Base-by-base conservation (phyloP, 2,888 invertebrate genomes). In the Caenorhabditis drosophilae region DNA sequence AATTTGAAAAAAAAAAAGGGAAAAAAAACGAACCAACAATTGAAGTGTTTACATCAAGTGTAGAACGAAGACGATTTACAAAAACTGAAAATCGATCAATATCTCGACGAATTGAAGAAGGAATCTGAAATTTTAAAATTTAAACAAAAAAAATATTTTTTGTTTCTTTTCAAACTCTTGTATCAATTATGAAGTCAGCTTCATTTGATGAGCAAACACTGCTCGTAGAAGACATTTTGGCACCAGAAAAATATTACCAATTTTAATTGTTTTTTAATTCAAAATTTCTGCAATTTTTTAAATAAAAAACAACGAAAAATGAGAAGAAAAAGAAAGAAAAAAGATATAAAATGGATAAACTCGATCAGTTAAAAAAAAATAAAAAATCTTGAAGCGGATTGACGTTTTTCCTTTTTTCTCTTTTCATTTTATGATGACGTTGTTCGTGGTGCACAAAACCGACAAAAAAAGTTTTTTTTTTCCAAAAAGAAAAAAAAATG, bases 161-260 rank as follows among this genome's bases (percentile, higher is more conserved):
- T 15, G 23, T 25, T 2, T 11, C 4, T 23, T 84, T 93, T 93
- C 0, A 92, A 91, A 66, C 66, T 56, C 67, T 25, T 6, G 53
- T 70, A 47, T 73, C 73, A 25, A 67, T 60, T 36, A 67, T 63
- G 48, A 67, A 67, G 36, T 73, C 72, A 40, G 72, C 69, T 42
- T 72, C 73, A 53, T 67, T 70, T 18, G 68, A 68, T 22, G 73
- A 73, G 60, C 73, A 73, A 38, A 73, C 62, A 40, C 69, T 69
- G 60, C 73, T 73, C 60, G 70, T 73, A 58, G 71, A 71, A 47
- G 67, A 67, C 71, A 63, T 70, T 35, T 52, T 34, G 18, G 6
- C 31, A 31, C 6, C 31, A 31, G 12, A 6, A 31, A 31, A 31
- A 31, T 9, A 31, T 31, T 31, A 12, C 31, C 31, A 12, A 31